Conservation (phyloP, 2,113 vertebrate genomes). For the Serilophus lunatus region DNA sequence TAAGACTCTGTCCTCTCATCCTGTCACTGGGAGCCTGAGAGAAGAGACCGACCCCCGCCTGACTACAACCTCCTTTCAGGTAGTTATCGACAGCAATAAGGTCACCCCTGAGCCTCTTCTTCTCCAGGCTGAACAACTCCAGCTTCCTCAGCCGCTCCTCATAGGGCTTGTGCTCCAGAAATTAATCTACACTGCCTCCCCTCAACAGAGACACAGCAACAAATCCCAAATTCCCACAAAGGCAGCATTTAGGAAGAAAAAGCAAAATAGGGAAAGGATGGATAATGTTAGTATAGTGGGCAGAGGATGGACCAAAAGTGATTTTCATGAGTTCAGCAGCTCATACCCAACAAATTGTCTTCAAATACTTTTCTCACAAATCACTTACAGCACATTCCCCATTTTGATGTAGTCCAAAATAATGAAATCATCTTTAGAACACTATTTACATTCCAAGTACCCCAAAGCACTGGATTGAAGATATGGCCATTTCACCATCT, state of each 20-base stretch:
- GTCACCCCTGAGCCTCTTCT: too few species aligned
- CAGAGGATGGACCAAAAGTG: neutral
- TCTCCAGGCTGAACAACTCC: too few species aligned
- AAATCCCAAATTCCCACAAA: neutral
- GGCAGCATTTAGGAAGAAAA: neutral
- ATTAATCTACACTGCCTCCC: rapidly evolving
- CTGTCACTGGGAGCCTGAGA: too few species aligned
- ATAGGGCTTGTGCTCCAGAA: too few species aligned
- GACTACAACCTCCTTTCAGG: too few species aligned
- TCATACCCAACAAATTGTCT: neutral
- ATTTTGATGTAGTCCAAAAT: neutral
- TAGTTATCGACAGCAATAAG: too few species aligned
- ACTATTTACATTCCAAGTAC: neutral
- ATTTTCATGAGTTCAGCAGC: neutral
- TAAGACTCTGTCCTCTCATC: too few species aligned
- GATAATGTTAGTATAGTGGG: neutral
- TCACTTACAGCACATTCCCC: neutral
- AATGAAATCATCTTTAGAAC: neutral
- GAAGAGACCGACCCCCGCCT: too few species aligned
- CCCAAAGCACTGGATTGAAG: neutral
- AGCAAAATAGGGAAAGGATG: neutral
- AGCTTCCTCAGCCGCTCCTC: too few species aligned
- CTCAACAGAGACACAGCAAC: neutral
- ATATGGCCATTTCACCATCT: neutral
- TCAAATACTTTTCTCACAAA: neutral